Base-by-base conservation (phyloP, 2,888 invertebrate genomes). In the Drosophila monieri region DNA sequence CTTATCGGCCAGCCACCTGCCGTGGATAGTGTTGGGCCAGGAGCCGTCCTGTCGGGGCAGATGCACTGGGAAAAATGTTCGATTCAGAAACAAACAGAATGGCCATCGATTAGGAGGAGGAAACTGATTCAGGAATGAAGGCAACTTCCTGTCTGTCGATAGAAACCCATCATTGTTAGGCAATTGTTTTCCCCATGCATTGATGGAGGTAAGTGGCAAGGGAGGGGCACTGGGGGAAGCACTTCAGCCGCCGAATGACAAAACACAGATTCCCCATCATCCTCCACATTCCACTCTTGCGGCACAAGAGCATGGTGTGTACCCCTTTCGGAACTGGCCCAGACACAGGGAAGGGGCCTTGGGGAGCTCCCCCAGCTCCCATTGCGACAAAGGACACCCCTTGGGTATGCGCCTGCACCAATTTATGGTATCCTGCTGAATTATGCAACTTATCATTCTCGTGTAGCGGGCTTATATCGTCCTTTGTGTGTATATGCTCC, bases 361-460 rank as follows among this genome's bases (percentile, higher is more conserved):
- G 21, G n/a, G n/a, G n/a, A n/a, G n/a, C n/a, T n/a, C 21, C 27
- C 10, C n/a, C 48, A 18, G 5, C n/a, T 53, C 32, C 23, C 35
- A 8, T 21, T 10, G 27, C 76, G 77, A 76, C 77, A 75, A 75
- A 55, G 35, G 12, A 10, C 10, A 9, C 39, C 18, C 12, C n/a
- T 25, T 12, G 15, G 30, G 9, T 23, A n/a, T n/a, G 32, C 49
- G 57, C 77, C 56, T 81, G 58, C 75, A 71, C 48, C 44, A 64
- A 65, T 79, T 87, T 78, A 81, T 85, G 86, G 60, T 70, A 73
- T 85, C 85, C 86, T 87, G 85, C 77, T 87, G 66, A 85, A 81
- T 81, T 81, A 85, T 87, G 78, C 78, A 86, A 80, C 77, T 88
- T 85, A 86, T 88, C 83, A 81, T 72, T 69, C 59, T 62, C 67